phyloP scores from a whole-genome alignment of 1,140 invertebrate genomes.

The Brachionus rubens region DNA sequence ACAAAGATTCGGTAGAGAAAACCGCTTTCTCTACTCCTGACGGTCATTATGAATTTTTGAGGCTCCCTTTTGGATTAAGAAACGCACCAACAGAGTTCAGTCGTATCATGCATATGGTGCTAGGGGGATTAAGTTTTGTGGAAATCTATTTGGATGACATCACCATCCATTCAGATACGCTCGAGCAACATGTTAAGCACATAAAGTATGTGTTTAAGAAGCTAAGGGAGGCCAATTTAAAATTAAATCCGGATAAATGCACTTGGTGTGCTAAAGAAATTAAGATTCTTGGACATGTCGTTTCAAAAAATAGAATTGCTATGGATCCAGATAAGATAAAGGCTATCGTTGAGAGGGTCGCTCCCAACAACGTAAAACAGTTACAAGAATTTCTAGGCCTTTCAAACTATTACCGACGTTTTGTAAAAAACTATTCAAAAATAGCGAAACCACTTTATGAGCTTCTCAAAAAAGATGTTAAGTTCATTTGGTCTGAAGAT shows the following conservation, averaged over 20 bases:
- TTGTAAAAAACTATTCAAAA: no score
- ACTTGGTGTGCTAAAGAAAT: slow-evolving; percentile 48
- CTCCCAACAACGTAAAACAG: no score
- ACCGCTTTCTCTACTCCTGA: slow-evolving; percentile 48
- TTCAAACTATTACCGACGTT: no score
- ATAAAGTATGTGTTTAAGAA: slow-evolving; percentile 54
- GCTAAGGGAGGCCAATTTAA: slow-evolving; percentile 49
- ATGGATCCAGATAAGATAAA: slow-evolving; percentile 48
- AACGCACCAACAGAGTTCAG: slow-evolving; percentile 51
- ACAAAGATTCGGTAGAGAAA: slow-evolving; percentile 47
- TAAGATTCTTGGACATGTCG: slow-evolving; percentile 58
- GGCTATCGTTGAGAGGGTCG: slow-evolving; percentile 40
- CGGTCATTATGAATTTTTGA: not conserved
- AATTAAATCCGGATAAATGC: slow-evolving; percentile 47
- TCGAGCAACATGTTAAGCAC: slow-evolving; percentile 16
- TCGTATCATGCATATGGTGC: slow-evolving; percentile 62
- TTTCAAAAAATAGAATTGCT: slow-evolving; percentile 56
- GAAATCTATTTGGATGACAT: slow-evolving; percentile 47
- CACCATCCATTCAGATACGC: slow-evolving; percentile 56
- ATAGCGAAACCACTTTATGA: no score
- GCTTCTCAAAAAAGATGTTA: no score
- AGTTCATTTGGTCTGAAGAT: no score
- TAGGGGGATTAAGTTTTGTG: slow-evolving; percentile 48
- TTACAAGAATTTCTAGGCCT: no score
- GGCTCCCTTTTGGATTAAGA: not conserved